Conservation (phyloP, 2,113 vertebrate species). For the Choloepus hoffmanni region DNA sequence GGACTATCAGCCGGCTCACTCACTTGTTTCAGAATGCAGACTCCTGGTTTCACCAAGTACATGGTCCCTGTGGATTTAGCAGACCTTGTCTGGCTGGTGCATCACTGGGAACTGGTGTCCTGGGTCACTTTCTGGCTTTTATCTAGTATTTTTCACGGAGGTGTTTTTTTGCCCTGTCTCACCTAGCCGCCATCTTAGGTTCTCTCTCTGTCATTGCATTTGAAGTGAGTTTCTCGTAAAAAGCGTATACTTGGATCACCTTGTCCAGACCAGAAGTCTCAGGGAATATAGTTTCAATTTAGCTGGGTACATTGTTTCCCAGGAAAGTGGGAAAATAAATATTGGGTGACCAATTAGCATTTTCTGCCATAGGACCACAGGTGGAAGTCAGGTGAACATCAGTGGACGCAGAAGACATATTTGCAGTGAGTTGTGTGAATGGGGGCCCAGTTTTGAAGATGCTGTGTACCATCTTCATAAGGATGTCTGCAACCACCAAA, state of each 20-base stretch:
- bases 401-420: background rate
- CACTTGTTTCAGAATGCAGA: no score
- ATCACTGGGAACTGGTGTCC: no score
- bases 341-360: background rate
- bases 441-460: background rate
- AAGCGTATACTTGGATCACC: background rate
- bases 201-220: no score
- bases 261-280: background rate
- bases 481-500: background rate
- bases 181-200: no score
- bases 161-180: no score
- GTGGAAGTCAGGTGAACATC: background rate
- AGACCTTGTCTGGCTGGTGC: no score
- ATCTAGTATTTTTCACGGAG: no score
- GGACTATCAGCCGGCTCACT: no score
- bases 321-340: background rate
- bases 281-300: background rate
- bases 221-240: no score
- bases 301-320: background rate
- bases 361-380: background rate
- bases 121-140: no score
- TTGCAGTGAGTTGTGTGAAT: background rate
- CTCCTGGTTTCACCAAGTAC: no score
- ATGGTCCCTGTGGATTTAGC: no score
- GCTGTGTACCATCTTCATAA: background rate